These are phyloP conservation scores for Latrodectus elegans DNA, from an alignment of 2,888 invertebrate genomes.

Conservation along the genomic window DNA sequence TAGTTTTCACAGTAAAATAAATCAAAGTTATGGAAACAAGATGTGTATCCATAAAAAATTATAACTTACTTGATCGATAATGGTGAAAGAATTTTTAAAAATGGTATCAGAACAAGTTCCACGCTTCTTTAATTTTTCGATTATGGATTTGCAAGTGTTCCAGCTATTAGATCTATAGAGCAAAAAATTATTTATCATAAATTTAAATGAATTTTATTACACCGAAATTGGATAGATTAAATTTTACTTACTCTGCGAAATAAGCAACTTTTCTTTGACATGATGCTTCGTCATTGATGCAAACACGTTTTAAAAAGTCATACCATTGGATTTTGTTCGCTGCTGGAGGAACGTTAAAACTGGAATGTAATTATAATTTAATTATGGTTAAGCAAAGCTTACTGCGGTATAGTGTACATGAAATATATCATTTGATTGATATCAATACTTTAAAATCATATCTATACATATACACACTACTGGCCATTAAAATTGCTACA, in stretches of 20 bases:
- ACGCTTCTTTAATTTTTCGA: conserved; percentile 34
- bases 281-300: conserved; percentile 9
- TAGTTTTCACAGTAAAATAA: too few species aligned
- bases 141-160: conserved; percentile 30
- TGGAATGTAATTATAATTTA: conserved; percentile 9
- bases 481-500: too few species aligned
- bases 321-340: conserved; percentile 51
- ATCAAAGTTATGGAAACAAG: too few species aligned
- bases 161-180: conserved; percentile 44
- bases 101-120: conserved; percentile 33
- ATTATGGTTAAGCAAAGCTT: too few species aligned
- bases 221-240: neutral
- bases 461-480: too few species aligned
- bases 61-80: conserved; percentile 21
- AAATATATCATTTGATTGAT: too few species aligned
- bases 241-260: conserved; percentile 19
- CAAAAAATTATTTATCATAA: neutral
- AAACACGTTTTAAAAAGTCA: conserved; percentile 50
- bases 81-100: conserved; percentile 41
- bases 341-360: conserved; percentile 50
- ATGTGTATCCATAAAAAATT: too few species aligned
- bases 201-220: neutral
- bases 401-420: too few species aligned
- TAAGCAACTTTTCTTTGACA: conserved; percentile 6
- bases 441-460: too few species aligned